Conservation (phyloP, 2,113 vertebrate genomes). For the Neolamprologus variostigma region DNA sequence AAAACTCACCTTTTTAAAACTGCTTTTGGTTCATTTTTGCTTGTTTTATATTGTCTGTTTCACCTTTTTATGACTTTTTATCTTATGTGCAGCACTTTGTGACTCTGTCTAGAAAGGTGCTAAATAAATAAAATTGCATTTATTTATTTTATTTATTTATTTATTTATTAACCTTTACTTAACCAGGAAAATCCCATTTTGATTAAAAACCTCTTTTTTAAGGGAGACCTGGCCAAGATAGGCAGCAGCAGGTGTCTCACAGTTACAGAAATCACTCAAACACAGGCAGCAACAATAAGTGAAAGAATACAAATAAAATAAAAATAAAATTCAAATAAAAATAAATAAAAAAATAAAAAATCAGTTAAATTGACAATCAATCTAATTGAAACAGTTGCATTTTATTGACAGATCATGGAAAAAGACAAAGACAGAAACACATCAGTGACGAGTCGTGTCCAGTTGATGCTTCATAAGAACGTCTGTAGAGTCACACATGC, state of each 20-base stretch:
- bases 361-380: accelerated
- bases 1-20: not conserved
- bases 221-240: no score
- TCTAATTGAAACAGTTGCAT: not conserved
- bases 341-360: no score
- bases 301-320: no score
- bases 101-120: not conserved
- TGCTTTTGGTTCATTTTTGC: not conserved
- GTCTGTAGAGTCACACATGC: not conserved
- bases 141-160: not conserved
- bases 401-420: accelerated
- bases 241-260: no score
- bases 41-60: not conserved
- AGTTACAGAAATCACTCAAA: no score
- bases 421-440: not conserved
- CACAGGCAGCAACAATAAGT: no score
- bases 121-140: accelerated
- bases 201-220: no score
- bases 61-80: not conserved
- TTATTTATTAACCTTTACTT: not conserved
- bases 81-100: not conserved
- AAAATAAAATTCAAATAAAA: no score
- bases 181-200: accelerated
- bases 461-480: not conserved
- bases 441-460: not conserved